These are phyloP conservation scores for Erebia epiphron DNA, from an alignment of 2,888 invertebrate genomes.

Conservation along the genomic window DNA sequence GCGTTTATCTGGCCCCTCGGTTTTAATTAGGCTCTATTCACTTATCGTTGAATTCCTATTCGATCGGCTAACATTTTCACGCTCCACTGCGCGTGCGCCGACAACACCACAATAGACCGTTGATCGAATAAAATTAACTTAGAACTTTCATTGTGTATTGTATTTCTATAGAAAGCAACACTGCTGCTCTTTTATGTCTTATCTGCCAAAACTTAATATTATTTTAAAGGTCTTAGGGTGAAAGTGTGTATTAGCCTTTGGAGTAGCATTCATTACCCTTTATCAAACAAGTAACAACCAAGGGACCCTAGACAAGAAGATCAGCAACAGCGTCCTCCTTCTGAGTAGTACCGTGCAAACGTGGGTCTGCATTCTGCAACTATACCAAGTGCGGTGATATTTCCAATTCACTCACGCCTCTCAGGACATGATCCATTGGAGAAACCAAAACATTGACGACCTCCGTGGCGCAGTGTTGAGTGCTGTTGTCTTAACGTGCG, in stretches of 20 bases:
- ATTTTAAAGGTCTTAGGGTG: conserved; percentile 10
- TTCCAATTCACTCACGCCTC: no score
- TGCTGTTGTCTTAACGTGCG: no score
- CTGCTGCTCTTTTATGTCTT: conserved; percentile 13
- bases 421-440: no score
- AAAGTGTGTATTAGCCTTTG: neutral
- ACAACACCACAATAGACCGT: conserved; percentile 55
- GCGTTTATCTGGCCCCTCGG: conserved; percentile 62
- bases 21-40: conserved; percentile 77
- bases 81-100: conserved; percentile 58
- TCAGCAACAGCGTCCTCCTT: no score
- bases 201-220: conserved; percentile 2
- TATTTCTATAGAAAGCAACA: conserved; percentile 33
- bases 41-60: conserved; percentile 69
- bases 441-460: no score
- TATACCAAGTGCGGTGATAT: no score
- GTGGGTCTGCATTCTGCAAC: no score
- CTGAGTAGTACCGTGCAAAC: no score
- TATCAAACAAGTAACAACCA: no score
- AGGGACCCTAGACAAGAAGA: no score
- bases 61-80: conserved; percentile 68
- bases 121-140: conserved; percentile 61
- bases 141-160: conserved; percentile 46
- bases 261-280: neutral
- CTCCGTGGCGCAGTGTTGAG: no score